These are phyloP conservation scores for Eulemur albifrons DNA, from an alignment of 2,797 vertebrate species.

Conservation along the genomic window DNA sequence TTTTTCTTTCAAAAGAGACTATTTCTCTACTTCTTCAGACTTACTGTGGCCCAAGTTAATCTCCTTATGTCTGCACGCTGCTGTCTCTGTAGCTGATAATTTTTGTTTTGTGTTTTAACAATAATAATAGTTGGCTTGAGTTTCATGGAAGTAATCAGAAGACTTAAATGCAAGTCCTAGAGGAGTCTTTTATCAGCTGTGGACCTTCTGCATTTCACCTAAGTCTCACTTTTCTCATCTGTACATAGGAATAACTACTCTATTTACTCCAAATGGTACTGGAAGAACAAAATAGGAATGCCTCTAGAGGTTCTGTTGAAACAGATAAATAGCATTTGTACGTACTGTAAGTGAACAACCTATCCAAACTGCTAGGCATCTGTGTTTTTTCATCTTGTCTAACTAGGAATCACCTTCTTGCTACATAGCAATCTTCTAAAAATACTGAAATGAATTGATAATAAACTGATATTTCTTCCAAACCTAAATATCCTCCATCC, in stretches of 20 bases:
- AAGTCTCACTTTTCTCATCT: background rate
- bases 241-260: background rate
- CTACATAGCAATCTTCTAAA: background rate
- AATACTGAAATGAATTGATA: background rate
- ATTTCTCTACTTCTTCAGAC: background rate
- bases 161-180: background rate
- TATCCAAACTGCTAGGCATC: background rate
- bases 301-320: background rate
- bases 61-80: background rate
- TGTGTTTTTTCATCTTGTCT: background rate
- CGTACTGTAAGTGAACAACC: background rate
- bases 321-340: background rate
- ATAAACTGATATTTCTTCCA: background rate
- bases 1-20: background rate
- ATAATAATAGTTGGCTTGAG: background rate
- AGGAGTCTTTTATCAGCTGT: background rate
- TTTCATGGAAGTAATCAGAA: background rate
- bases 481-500: background rate
- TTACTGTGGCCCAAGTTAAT: background rate
- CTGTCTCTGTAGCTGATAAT: background rate
- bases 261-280: background rate
- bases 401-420: background rate
- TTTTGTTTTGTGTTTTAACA: background rate
- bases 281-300: background rate
- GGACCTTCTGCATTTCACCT: background rate